Evolutionary conservation across 2,113 vertebrate species (phyloP), one percentile per base, ranked within the genome.

Genomic region (Ploceus nigricollis): DNA sequence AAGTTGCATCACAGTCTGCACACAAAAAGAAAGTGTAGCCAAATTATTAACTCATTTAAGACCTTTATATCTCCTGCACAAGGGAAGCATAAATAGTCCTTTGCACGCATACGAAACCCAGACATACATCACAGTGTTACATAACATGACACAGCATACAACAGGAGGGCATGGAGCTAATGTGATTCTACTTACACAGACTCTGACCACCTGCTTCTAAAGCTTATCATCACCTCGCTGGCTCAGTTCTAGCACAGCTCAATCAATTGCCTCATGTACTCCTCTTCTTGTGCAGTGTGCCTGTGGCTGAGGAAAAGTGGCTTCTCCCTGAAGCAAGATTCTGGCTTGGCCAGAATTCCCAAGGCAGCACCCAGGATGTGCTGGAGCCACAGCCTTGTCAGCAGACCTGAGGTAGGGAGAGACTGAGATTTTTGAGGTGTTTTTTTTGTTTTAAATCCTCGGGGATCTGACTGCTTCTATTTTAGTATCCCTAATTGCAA

Each of bases 401-500:
- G 70, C 66, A 90, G 42, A 68, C 45, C 57, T 44, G 40, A 90
- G 33, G 39, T 1, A 92, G n/a, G 19, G 27, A 95, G 21, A 86
- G 50, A 30, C 48, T 64, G 37, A 78, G 48, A 15, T 39, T 47
- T 51, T 44, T 45, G n/a, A 70, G 2, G 11, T 40, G 8, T 13
- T 8, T 42, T 23, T 51, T 33, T 76, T 56, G 13, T 58, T 56
- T 44, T 22, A 30, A 73, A 88, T 78, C 39, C 13, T 22, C 22
- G 16, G 33, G 27, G 54, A 90, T 47, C 51, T 9, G 24, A 58
- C 54, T 86, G 71, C 58, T 92, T 61, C 80, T 94, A 65, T 86
- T 93, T 94, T 44, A 73, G 71, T 56, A 70, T 35, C 18, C 16
- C 31, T 84, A 91, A 95, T 91, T 91, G 89, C 56, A 91, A 95